Evolutionary conservation across 1,140 invertebrate species (phyloP).

Genomic region (Semibalanus balanoides): DNA sequence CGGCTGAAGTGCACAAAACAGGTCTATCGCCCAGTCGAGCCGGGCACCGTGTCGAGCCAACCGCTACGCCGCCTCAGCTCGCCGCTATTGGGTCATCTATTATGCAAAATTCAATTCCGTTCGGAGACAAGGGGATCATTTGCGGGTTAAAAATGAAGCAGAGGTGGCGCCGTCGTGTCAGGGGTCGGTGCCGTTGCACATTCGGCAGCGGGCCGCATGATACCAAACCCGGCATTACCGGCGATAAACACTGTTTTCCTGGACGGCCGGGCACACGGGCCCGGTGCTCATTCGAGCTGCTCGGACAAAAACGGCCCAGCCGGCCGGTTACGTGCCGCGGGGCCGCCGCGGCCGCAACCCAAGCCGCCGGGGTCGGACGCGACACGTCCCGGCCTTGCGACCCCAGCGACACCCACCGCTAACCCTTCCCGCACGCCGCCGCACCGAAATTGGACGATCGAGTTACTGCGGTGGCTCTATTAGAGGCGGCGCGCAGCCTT

Average conservation of each 20-base stretch:
- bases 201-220: background rate
- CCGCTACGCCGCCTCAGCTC: too few species aligned
- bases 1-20: too few species aligned
- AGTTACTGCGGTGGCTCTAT: background rate
- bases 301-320: background rate
- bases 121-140: background rate
- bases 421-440: background rate
- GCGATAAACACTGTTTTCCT: background rate
- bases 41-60: too few species aligned
- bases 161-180: background rate
- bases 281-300: too few species aligned
- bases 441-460: background rate
- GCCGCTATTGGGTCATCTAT: background rate
- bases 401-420: background rate
- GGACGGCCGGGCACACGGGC: background rate
- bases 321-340: background rate
- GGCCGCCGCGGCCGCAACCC: too few species aligned
- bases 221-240: background rate
- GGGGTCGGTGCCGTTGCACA: background rate
- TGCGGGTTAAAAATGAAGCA: background rate
- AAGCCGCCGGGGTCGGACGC: too few species aligned
- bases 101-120: conserved; percentile 1
- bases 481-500: background rate
- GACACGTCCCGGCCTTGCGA: background rate
- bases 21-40: too few species aligned